Evolutionary conservation across 2,113 vertebrate species (phyloP).

Genomic region (Caranx melampygus): DNA sequence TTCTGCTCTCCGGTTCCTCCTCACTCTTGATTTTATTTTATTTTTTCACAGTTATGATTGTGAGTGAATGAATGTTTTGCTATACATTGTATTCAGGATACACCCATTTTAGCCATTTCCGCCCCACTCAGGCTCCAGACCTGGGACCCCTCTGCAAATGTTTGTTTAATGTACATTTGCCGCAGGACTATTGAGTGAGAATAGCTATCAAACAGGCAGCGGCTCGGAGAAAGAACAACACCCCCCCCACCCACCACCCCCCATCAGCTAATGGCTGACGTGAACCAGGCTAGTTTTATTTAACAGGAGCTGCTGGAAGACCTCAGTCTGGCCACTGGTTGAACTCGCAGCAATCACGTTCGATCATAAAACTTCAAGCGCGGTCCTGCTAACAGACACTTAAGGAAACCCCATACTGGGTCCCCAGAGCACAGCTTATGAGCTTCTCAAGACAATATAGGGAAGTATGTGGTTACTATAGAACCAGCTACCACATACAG

Average conservation of each 20-base stretch:
- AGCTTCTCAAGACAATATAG: constrained; percentile 63
- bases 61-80: constrained; percentile 36
- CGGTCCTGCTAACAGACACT: constrained; percentile 4
- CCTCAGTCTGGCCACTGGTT: constrained; percentile 36
- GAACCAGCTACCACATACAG: constrained; percentile 26
- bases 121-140: background rate
- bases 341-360: constrained; percentile 38
- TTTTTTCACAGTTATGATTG: constrained; percentile 6
- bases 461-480: constrained; percentile 60
- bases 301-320: constrained; percentile 26
- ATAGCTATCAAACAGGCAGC: constrained; percentile 23
- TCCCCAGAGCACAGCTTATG: background rate
- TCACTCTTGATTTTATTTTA: constrained; percentile 23
- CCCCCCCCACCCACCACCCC: too few species aligned
- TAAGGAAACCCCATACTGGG: constrained; percentile 31
- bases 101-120: constrained; percentile 69
- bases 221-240: constrained; percentile 53
- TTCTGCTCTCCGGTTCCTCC: background rate
- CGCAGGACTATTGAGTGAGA: constrained; percentile 26
- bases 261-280: constrained; percentile 47
- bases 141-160: constrained; percentile 51
- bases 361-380: constrained; percentile 44
- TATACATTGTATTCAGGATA: constrained; percentile 50
- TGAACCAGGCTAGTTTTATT: constrained; percentile 53
- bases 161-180: constrained; percentile 67